Evolutionary conservation across 2,113 vertebrate genomes (phyloP), one percentile per base, ranked within the genome.

Genomic region (Corydoras maculifer): DNA sequence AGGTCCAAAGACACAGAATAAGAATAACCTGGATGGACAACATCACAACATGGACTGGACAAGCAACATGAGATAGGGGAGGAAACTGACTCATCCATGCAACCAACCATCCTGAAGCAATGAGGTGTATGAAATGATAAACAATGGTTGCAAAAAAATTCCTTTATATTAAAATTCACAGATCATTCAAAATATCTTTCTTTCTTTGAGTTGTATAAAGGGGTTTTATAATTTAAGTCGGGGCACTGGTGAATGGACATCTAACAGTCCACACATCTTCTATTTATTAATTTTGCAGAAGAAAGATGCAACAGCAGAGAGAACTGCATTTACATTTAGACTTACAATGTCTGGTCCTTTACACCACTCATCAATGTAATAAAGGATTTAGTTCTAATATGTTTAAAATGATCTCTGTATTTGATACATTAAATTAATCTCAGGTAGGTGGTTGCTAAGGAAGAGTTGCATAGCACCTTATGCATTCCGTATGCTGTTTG

Each of bases 401-500:
- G 50, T 7, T 25, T 31, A 62, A 63, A 15, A 71, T 55, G 9
- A 70, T 55, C n/a, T 55, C 29, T 48, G n/a, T 57, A 13, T 30
- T 15, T 57, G 53, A 62, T 48, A 13, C 48, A 65, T 10, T 48
- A 49, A 18, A 31, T 35, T 25, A 62, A 11, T 10, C 29, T 30
- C 29, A 3, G 31, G 11, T 55, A 10, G 61, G 53, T 64, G 30
- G 51, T 30, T 64, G 30, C 53, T 58, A 30, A 5, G 13, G 61
- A 71, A 57, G 30, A 31, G 15, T 50, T 62, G 14, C 50, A 8
- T 12, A 51, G 2, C 7, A 7, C 69, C 62, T 63, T 70, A 62
- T 70, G 69, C 15, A 2, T 64, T 64, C 48, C 69, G 57, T 29
- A 64, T 43, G 35, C 35, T 43, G 25, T 60, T 71, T 15, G 55